These are phyloP conservation scores for Dipus sagitta DNA, from an alignment of 2,797 vertebrate genomes.

Conservation along the genomic window DNA sequence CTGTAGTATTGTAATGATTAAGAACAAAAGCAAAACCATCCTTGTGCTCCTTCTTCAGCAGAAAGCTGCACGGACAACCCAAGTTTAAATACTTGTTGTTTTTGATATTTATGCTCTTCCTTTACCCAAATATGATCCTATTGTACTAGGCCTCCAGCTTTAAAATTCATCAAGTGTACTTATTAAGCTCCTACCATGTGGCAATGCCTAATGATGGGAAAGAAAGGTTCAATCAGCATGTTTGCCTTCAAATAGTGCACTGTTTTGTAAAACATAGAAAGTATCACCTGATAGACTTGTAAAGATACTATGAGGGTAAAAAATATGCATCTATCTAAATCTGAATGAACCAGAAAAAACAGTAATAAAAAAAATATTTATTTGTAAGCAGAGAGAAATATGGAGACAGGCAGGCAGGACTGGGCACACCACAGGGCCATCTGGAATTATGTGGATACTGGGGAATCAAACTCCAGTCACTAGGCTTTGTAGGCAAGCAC, in stretches of 20 bases:
- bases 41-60: too few relatives aligned
- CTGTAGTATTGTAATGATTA: too few relatives aligned
- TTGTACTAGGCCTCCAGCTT: not conserved
- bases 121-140: not conserved
- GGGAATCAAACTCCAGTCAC: too few relatives aligned
- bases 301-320: not conserved
- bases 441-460: too few relatives aligned
- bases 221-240: not conserved
- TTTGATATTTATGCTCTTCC: not conserved
- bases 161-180: not conserved
- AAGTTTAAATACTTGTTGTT: not conserved
- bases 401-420: too few relatives aligned
- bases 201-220: not conserved
- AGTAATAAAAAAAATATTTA: too few relatives aligned
- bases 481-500: too few relatives aligned
- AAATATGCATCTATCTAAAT: not conserved
- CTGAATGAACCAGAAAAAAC: not conserved
- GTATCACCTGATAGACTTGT: not conserved
- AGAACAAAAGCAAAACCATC: too few relatives aligned
- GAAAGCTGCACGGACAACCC: not conserved
- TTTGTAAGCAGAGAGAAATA: too few relatives aligned
- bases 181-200: not conserved
- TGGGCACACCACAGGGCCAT: too few relatives aligned
- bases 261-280: not conserved
- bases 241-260: not conserved